Evolutionary conservation across 2,797 vertebrate species (phyloP), one percentile per base, ranked within the genome.

Genomic region (Danio kyathit): DNA sequence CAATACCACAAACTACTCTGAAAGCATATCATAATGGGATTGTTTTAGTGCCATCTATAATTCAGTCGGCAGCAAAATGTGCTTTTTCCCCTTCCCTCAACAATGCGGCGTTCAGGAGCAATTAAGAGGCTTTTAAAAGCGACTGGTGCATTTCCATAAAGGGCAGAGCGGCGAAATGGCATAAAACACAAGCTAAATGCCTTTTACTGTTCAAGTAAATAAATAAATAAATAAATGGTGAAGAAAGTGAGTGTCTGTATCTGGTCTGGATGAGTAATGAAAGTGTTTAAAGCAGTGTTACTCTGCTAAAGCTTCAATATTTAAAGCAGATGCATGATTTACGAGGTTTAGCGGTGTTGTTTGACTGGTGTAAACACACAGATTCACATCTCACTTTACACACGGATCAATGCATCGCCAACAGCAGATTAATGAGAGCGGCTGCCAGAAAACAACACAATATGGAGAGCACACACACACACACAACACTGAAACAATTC

Each of bases 51-150:
- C 40, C 54, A 61, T 84, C 84, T 46, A 60, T 81, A 74, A 86
- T 76, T 80, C 70, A 66, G 71, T 85, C 69, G 9, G 74, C 76
- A 69, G 61, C 38, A 56, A 81, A 86, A 84, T 48, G 14, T 48
- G 63, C 64, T 59, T 29, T 29, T 29, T 29, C 3, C 29, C 29
- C 29, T 64, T 14, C 41, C 44, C 60, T 73, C 80, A 76, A 82
- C 79, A 79, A 83, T 73, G 63, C 40, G 40, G 14, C 41, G 51
- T 81, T 80, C 43, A 52, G 69, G 63, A 77, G 66, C 80, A 82
- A 88, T 88, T 86, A 87, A 87, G 83, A 81, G 60, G 81, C 76
- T 82, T 88, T 88, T 86, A 83, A 85, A 85, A 86, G 81, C 63
- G 63, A 43, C 74, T 29, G 74, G 43, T 82, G 48, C 78, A 87